Evolutionary conservation across 2,797 vertebrate species (phyloP).

Genomic region (Helarctos malayanus): DNA sequence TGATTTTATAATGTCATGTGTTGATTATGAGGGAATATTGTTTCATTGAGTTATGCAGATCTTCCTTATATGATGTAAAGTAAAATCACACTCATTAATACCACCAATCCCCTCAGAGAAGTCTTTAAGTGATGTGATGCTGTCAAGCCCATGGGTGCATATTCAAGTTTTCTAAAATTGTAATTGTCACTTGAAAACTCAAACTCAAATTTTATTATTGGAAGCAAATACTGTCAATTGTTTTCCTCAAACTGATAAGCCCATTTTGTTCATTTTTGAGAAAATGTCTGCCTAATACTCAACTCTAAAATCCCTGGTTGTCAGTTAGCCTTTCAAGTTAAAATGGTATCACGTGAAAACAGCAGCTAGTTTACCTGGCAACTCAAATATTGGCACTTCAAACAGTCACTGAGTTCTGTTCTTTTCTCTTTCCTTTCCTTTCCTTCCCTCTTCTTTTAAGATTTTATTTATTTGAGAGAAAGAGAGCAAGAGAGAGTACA

Average conservation of each 20-base stretch:
- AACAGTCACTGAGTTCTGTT: neutral
- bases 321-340: neutral
- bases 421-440: neutral
- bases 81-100: neutral
- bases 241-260: slow-evolving; percentile 48
- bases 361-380: neutral
- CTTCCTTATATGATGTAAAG: neutral
- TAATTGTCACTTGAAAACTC: neutral
- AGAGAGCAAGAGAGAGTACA: neutral
- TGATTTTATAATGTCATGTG: neutral
- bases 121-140: neutral
- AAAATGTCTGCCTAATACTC: neutral
- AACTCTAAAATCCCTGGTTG: neutral
- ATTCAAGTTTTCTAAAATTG: slow-evolving; percentile 51
- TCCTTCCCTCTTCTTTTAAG: neutral
- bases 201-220: neutral
- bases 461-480: neutral
- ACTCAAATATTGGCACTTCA: neutral
- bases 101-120: neutral
- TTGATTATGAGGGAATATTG: neutral
- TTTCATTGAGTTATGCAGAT: neutral
- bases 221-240: neutral
- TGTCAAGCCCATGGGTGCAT: neutral
- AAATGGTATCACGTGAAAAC: neutral
- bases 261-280: slow-evolving; percentile 46